Percentiles rank a stretch among this genome's conserved stretches.
phyloP scores from a whole-genome alignment of 2,113 vertebrate genomes.

The Corythaixoides concolor region DNA sequence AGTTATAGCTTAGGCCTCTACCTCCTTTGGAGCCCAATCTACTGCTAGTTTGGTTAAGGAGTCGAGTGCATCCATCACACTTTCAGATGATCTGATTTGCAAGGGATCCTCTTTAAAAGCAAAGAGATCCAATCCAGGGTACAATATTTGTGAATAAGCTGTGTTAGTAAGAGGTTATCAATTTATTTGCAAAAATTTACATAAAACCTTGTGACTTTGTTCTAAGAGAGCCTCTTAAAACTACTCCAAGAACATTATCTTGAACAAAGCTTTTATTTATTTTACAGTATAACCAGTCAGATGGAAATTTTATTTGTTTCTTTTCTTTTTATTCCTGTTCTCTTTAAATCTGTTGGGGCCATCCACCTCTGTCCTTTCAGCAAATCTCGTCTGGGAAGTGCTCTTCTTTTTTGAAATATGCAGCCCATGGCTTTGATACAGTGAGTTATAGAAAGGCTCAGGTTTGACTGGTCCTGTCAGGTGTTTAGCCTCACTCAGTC shows the following conservation, averaged over 20 bases:
- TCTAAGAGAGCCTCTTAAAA: neutral
- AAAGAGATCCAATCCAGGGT: neutral
- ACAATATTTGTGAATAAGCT: neutral
- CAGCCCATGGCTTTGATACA: neutral
- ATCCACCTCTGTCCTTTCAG: neutral
- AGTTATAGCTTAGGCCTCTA: neutral
- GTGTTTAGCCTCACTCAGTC: neutral
- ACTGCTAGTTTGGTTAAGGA: neutral
- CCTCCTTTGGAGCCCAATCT: neutral
- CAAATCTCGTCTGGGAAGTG: neutral
- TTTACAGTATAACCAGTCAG: neutral
- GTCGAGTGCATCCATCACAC: neutral
- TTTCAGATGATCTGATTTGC: slow-evolving; percentile 15
- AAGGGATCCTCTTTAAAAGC: neutral
- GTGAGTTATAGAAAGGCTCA: neutral
- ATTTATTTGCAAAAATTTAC: neutral
- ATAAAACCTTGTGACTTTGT: neutral
- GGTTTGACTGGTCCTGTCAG: neutral
- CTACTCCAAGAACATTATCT: neutral
- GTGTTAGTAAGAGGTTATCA: neutral
- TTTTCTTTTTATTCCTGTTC: neutral
- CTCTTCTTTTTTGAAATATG: neutral
- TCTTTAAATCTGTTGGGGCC: neutral
- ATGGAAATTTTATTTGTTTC: neutral
- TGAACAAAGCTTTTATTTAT: neutral